A percentile compares a stretch with the other conserved stretches of the same genome.
phyloP scores from a whole-genome alignment of 64 coral and sea anemone genomes.

The Astreopora myriophthalma region DNA sequence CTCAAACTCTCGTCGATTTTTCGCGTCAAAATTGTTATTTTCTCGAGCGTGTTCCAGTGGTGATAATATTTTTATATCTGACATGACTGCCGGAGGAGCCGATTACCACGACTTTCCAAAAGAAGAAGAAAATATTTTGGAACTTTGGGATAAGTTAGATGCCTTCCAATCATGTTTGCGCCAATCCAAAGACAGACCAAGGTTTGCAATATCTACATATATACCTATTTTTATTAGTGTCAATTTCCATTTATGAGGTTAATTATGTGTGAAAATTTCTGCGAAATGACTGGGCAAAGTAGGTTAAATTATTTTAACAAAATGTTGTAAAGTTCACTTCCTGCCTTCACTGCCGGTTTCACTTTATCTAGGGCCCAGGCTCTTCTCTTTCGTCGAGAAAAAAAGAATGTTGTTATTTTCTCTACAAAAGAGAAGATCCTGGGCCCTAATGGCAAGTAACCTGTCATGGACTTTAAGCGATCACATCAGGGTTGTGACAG shows the following conservation, averaged over 20 bases:
- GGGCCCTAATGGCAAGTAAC: no score
- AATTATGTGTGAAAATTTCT: no score
- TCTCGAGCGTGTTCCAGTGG: constrained; percentile 1
- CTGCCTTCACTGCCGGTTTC: no score
- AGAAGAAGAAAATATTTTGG: constrained; percentile 97
- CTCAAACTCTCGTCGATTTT: background rate
- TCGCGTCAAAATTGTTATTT: background rate
- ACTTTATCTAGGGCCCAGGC: no score
- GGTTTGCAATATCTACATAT: constrained; percentile 12
- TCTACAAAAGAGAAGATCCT: no score
- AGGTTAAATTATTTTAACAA: no score
- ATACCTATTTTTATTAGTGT: background rate
- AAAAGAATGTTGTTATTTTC: no score
- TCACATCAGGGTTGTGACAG: no score
- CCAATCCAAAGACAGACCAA: constrained; percentile 93
- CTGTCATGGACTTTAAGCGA: no score
- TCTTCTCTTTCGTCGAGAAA: no score
- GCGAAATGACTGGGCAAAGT: no score
- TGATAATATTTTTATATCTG: constrained; percentile 13
- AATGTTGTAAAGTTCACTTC: no score
- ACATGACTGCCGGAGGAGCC: constrained; percentile 63
- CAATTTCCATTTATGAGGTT: background rate
- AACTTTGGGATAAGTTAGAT: constrained; percentile 97
- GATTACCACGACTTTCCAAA: constrained; percentile 94
- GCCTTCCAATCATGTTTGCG: constrained; percentile 90